These are phyloP conservation scores for Trematomus loennbergii DNA, from an alignment of 2,113 vertebrate genomes.

Conservation along the genomic window DNA sequence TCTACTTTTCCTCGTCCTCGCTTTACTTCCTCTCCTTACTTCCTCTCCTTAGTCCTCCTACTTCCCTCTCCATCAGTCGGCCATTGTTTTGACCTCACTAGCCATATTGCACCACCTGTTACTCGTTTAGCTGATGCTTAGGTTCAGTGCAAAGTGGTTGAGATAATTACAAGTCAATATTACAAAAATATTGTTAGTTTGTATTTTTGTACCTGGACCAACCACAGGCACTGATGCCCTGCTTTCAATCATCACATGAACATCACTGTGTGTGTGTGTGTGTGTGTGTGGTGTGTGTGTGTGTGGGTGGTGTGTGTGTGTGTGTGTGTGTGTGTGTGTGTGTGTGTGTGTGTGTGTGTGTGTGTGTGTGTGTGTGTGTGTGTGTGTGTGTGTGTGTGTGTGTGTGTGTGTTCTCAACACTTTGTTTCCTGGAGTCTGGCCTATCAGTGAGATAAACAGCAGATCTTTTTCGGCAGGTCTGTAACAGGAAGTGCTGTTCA, in stretches of 20 bases:
- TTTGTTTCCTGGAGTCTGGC: slow-evolving; percentile 72
- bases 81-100: slow-evolving; percentile 16
- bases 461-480: slow-evolving; percentile 75
- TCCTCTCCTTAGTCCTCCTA: slow-evolving; percentile 15
- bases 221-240: too few relatives aligned
- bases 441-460: slow-evolving; percentile 77
- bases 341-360: slow-evolving; percentile 17
- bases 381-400: slow-evolving; percentile 41
- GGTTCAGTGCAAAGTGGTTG: too few relatives aligned
- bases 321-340: slow-evolving; percentile 28
- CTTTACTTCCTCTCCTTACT: slow-evolving; percentile 14
- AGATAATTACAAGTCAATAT: too few relatives aligned
- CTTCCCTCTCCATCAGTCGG: background rate
- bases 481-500: slow-evolving; percentile 63
- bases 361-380: slow-evolving; percentile 41
- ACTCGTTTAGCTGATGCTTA: background rate
- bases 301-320: background rate
- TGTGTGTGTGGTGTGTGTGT: too few relatives aligned
- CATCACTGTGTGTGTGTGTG: too few relatives aligned
- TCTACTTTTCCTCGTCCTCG: slow-evolving; percentile 15
- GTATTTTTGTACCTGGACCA: too few relatives aligned
- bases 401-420: slow-evolving; percentile 65
- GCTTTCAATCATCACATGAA: too few relatives aligned
- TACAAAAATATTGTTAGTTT: too few relatives aligned
- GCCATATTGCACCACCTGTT: slow-evolving; percentile 15